Evolutionary conservation across 2,888 invertebrate genomes (phyloP).

Genomic region (Nebria brevicollis): DNA sequence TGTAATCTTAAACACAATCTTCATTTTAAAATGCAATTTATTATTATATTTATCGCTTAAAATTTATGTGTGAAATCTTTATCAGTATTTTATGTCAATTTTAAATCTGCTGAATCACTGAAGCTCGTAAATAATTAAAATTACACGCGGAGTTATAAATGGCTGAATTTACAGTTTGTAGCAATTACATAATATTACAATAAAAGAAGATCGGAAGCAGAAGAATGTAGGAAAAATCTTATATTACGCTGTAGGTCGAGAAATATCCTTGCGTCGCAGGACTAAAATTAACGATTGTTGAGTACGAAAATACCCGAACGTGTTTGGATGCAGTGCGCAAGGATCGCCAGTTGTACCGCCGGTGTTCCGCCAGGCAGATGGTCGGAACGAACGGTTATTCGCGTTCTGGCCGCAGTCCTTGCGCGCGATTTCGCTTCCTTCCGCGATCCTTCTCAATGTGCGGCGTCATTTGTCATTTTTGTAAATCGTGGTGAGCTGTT

Average conservation of each 20-base stretch:
- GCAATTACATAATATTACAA: background rate
- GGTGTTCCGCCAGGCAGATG: background rate
- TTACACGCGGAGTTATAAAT: background rate
- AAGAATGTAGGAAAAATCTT: background rate
- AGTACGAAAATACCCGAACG: constrained; percentile 33
- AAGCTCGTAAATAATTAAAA: background rate
- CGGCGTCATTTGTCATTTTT: background rate
- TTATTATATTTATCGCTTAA: too few relatives aligned
- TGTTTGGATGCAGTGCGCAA: constrained; percentile 35
- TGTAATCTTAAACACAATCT: background rate
- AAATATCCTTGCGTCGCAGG: constrained; percentile 41
- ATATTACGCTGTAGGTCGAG: background rate
- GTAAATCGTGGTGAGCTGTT: background rate
- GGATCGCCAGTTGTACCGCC: constrained; percentile 3
- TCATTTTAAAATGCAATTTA: background rate
- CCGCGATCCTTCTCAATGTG: background rate
- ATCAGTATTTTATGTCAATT: background rate
- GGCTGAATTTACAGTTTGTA: background rate
- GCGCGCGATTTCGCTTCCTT: constrained; percentile 6
- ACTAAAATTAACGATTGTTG: constrained; percentile 38
- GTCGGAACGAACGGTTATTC: background rate
- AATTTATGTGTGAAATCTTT: too few relatives aligned
- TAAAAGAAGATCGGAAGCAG: background rate
- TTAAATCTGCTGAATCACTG: background rate
- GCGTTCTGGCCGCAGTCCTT: constrained; percentile 15